phyloP scores from a whole-genome alignment of 2,888 invertebrate genomes.

The Trachelus stipa region DNA sequence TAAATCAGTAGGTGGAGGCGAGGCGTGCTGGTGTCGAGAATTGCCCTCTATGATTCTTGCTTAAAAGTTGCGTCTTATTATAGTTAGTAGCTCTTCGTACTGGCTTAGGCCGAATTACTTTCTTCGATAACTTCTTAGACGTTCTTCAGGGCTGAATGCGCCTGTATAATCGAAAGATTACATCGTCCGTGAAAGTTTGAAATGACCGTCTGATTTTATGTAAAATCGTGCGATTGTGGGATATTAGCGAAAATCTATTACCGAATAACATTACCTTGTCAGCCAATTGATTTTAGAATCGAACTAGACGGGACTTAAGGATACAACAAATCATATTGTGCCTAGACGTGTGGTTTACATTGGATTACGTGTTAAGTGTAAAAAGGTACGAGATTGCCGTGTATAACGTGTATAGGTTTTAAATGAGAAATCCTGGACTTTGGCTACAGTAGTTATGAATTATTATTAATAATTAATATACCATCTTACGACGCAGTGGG shows the following conservation, averaged over 20 bases:
- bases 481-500: slow-evolving; percentile 33
- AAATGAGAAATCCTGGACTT: slow-evolving; percentile 21
- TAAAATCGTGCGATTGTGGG: neutral
- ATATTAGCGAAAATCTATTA: neutral
- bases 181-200: neutral
- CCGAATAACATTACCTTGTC: neutral
- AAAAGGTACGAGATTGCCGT: slow-evolving; percentile 20
- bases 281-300: slow-evolving; percentile 9
- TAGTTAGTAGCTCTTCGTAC: neutral
- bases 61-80: neutral
- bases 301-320: slow-evolving; percentile 12
- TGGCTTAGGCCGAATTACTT: neutral
- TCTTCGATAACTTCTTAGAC: neutral
- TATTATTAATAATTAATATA: slow-evolving; percentile 27
- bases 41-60: neutral
- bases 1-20: neutral
- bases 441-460: slow-evolving; percentile 22
- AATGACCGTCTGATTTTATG: neutral
- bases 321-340: slow-evolving; percentile 43
- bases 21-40: neutral
- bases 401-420: slow-evolving; percentile 23
- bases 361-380: slow-evolving; percentile 28
- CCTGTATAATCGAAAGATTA: neutral
- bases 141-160: neutral
- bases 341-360: slow-evolving; percentile 39